These are phyloP conservation scores for Lepidurus packardi DNA, from an alignment of 1,140 invertebrate species.

Conservation along the genomic window DNA sequence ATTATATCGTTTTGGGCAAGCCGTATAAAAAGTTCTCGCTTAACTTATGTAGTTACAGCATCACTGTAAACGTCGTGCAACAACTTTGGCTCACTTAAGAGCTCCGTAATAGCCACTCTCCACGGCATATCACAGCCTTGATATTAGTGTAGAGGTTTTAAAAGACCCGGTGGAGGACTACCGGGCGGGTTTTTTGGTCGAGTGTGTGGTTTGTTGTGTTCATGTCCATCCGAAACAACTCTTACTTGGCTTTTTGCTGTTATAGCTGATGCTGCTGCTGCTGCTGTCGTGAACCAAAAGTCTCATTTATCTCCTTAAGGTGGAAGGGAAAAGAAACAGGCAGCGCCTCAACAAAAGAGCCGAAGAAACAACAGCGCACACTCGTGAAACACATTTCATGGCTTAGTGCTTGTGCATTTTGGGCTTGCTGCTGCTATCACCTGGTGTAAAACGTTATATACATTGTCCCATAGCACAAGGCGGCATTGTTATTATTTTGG, in stretches of 20 bases:
- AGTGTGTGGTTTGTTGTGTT: background rate
- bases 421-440: background rate
- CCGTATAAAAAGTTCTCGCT: background rate
- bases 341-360: constrained; percentile 12
- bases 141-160: background rate
- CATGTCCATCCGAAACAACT: constrained; percentile 3
- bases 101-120: background rate
- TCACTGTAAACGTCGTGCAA: background rate
- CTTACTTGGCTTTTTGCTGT: background rate
- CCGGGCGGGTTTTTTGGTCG: background rate
- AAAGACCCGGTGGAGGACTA: background rate
- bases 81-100: background rate
- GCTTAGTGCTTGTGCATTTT: constrained; percentile 9
- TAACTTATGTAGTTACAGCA: background rate
- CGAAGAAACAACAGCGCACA: constrained; percentile 10
- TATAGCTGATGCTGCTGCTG: background rate
- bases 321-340: background rate
- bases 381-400: constrained; percentile 21
- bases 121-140: background rate
- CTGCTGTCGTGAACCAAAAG: constrained; percentile 7
- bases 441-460: constrained; percentile 14
- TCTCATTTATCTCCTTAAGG: constrained; percentile 9
- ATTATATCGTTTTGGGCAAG: background rate
- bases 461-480: background rate
- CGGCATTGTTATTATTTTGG: constrained; percentile 19